Evolutionary conservation across 2,888 invertebrate species (phyloP), one percentile per base, ranked within the genome.

Genomic region (Agrotis clavis): DNA sequence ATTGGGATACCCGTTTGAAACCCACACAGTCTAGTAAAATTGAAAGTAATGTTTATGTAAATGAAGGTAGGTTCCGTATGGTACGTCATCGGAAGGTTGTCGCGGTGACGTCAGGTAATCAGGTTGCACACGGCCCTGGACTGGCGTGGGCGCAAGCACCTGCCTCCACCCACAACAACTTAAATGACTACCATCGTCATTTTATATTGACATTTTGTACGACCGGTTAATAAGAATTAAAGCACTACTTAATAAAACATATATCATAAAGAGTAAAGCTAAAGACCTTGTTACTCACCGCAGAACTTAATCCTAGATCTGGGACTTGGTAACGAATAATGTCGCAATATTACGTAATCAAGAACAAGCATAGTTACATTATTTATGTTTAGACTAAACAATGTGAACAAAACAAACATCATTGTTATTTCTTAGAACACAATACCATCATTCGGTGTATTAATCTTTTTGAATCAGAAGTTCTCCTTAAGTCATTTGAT

Each of bases 51-150:
- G 53, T 71, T 79, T 86, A 84, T 86, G 88, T 87, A 86, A 88
- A 88, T 86, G 82, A 86, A 89, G 81, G 82, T 81, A 86, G 90
- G 91, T 91, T 91, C 90, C 86, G 87, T 83, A 85, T 88, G 79
- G 86, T 80, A 86, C 87, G 89, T 91, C 90, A 90, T 78, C 85
- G 83, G 89, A 90, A 95, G 95, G 95, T 91, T 93, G 90, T 84
- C 70, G 83, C 78, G 93, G 88, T 95, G 93, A 95, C 94, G 94
- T 93, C 91, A 94, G 85, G 83, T 86, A 95, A 96, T 93, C 91
- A 94, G 85, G 83, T 86, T 96, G 96, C 96, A 95, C 95, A 95
- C 96, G 95, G 94, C 94, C 93, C 95, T 90, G 90, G 85, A 41
- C 47, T 30, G 76, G 90, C 91, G 95, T 94, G 90, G 95, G 95